These are phyloP conservation scores for Hippolais icterina DNA, from an alignment of 2,113 vertebrate species.

Conservation along the genomic window DNA sequence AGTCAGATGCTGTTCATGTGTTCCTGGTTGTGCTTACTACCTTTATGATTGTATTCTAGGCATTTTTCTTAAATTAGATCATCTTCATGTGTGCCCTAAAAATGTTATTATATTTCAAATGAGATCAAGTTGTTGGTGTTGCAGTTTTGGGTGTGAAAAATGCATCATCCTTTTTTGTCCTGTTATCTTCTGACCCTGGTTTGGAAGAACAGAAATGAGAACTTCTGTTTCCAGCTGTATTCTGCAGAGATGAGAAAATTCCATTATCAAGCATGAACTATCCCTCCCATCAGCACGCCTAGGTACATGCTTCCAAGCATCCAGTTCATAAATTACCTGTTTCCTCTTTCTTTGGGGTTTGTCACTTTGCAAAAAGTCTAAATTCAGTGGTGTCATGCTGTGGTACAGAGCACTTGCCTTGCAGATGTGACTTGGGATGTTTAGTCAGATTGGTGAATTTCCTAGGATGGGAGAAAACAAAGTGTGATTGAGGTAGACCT, in stretches of 20 bases:
- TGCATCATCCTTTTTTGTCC: neutral
- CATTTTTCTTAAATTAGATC: neutral
- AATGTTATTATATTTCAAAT: neutral
- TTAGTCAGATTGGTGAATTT: neutral
- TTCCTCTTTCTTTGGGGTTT: neutral
- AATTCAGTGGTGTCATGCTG: neutral
- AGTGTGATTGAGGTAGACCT: neutral
- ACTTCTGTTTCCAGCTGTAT: neutral
- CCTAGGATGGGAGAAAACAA: neutral
- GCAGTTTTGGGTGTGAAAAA: neutral
- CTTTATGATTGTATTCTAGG: neutral
- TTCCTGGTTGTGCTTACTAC: neutral
- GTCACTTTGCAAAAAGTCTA: neutral
- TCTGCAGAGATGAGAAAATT: neutral
- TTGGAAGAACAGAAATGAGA: neutral
- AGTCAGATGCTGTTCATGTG: neutral
- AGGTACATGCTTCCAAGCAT: neutral
- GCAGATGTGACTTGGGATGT: neutral
- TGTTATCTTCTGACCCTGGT: neutral
- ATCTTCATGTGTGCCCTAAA: neutral
- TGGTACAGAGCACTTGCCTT: neutral
- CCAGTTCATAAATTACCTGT: neutral
- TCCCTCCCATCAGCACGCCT: neutral
- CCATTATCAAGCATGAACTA: neutral
- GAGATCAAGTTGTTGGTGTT: neutral